Evolutionary conservation across 1,140 invertebrate genomes (phyloP).

Genomic region (Chironomus tepperi): DNA sequence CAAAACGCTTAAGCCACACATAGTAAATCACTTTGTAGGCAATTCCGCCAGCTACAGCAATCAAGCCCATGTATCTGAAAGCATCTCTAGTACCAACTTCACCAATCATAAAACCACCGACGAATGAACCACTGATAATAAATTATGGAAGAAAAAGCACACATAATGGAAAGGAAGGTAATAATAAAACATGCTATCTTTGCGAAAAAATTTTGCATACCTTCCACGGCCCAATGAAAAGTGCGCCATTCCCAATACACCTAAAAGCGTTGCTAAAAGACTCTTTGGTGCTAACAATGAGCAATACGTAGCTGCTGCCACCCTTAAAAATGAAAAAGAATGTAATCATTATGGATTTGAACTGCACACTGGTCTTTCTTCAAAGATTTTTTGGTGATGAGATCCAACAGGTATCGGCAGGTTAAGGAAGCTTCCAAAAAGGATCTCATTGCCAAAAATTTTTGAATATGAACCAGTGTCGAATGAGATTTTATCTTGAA

Average conservation of each 20-base stretch:
- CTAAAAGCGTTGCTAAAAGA: conserved; percentile 70
- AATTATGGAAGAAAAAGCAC: conserved; percentile 44
- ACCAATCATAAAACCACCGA: conserved; percentile 67
- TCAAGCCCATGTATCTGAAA: conserved; percentile 65
- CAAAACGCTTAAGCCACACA: conserved; percentile 58
- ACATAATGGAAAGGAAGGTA: conserved; percentile 33
- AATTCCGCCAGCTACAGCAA: conserved; percentile 56
- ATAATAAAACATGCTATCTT: neutral
- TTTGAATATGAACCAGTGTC: no score
- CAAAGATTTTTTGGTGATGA: no score
- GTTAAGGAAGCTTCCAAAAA: no score
- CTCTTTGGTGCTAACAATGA: conserved; percentile 68
- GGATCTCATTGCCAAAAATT: no score
- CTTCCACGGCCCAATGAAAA: conserved; percentile 59
- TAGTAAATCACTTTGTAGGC: conserved; percentile 61
- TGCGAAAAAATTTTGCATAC: neutral
- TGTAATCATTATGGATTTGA: neutral
- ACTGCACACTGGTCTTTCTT: no score
- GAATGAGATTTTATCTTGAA: neutral
- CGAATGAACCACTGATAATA: conserved; percentile 56
- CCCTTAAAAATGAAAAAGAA: conserved; percentile 35
- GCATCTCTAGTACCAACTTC: conserved; percentile 59
- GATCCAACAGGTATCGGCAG: no score
- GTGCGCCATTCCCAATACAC: conserved; percentile 72
- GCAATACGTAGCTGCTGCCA: conserved; percentile 77